Percentiles rank a stretch among this genome's conserved stretches.
Conservation (phyloP, 64 coral and sea anemone species). For the Dendronephthya gigantea region DNA sequence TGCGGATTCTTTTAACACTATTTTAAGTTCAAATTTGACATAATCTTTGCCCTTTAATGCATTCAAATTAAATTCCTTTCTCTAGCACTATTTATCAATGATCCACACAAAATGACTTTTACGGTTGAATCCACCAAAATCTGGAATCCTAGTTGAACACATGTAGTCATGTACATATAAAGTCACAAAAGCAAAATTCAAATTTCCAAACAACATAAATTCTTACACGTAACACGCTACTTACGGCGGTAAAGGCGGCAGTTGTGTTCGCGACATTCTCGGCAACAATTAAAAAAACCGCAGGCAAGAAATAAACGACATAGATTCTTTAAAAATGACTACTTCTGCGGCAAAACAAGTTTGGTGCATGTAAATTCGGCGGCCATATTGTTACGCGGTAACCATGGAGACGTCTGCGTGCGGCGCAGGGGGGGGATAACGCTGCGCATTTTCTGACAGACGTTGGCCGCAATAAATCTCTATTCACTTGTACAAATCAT, state of each 20-base stretch:
- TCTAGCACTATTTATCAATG: too few species aligned
- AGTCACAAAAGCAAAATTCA: too few species aligned
- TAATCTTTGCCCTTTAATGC: too few species aligned
- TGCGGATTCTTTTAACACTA: too few species aligned
- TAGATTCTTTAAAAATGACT: background rate
- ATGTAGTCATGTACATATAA: too few species aligned
- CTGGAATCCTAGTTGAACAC: too few species aligned
- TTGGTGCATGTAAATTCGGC: background rate
- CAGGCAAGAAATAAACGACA: background rate
- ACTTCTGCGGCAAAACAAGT: background rate
- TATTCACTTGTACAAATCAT: too few species aligned
- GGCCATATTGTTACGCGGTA: conserved; percentile 1
- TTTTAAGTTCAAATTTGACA: too few species aligned
- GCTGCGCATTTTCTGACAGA: background rate
- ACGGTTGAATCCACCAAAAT: too few species aligned
- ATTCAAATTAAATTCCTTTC: too few species aligned
- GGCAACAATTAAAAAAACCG: background rate
- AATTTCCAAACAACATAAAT: background rate
- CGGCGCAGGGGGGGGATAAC: background rate
- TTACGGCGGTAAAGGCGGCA: background rate
- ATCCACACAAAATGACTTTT: too few species aligned
- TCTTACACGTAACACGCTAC: background rate
- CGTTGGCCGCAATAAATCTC: too few species aligned
- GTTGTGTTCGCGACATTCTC: conserved; percentile 12
- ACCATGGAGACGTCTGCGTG: background rate